These are phyloP conservation scores for Drosophila ogumai DNA, from an alignment of 1,140 invertebrate genomes.

Conservation along the genomic window DNA sequence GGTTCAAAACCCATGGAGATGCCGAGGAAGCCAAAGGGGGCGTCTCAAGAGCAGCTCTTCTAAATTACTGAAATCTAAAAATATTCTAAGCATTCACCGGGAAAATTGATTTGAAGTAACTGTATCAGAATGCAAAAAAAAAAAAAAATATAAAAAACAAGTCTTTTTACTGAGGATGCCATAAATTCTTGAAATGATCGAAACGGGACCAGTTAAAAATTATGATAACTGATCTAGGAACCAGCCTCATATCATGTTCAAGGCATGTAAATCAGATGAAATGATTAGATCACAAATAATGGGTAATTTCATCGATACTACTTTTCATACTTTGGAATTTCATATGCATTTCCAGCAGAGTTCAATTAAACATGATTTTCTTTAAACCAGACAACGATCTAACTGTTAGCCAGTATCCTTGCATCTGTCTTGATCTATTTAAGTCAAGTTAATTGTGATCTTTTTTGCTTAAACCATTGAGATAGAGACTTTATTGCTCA, in stretches of 20 bases:
- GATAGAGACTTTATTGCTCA: neutral
- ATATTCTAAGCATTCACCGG: conserved; percentile 43
- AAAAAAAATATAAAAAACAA: conserved; percentile 9
- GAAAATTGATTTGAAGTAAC: conserved; percentile 49
- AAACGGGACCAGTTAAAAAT: conserved; percentile 33
- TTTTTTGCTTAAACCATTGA: neutral
- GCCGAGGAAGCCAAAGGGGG: conserved; percentile 19
- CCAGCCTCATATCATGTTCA: conserved; percentile 17
- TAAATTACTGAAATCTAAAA: conserved; percentile 52
- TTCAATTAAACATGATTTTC: neutral
- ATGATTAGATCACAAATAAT: neutral
- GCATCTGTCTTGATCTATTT: neutral
- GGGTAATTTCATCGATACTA: too few relatives aligned
- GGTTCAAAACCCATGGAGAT: conserved; percentile 5
- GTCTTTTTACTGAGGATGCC: conserved; percentile 3
- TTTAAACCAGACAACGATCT: neutral
- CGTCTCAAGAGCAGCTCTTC: conserved; percentile 29
- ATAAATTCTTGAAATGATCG: conserved; percentile 35
- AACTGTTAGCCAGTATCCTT: neutral
- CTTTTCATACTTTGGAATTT: neutral
- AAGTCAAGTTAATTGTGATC: conserved; percentile 7
- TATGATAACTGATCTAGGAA: conserved; percentile 39
- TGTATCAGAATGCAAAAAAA: conserved; percentile 35
- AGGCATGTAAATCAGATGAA: conserved; percentile 23
- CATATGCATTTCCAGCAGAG: neutral